A percentile compares a stretch with the other conserved stretches of the same genome.
phyloP scores from a whole-genome alignment of 2,113 vertebrate genomes.

The Petroica traversi region DNA sequence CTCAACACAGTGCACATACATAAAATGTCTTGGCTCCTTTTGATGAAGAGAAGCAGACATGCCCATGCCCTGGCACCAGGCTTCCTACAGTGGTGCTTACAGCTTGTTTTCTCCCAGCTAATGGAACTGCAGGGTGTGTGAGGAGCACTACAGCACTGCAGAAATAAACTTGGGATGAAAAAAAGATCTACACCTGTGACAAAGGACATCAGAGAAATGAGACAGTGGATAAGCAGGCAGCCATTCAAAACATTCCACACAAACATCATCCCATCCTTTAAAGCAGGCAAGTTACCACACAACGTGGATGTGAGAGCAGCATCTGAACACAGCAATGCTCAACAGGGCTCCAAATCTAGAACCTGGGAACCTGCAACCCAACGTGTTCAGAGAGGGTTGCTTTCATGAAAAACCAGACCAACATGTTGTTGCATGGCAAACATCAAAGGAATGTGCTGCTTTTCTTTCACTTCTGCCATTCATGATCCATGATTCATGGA shows the following conservation, averaged over 20 bases:
- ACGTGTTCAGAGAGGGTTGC: fast-evolving
- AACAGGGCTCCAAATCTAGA: neutral
- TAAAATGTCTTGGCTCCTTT: neutral
- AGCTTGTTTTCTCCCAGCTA: neutral
- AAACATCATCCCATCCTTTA: neutral
- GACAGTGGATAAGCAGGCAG: neutral
- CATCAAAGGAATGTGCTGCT: neutral
- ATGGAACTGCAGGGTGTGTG: neutral
- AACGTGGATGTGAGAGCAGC: fast-evolving
- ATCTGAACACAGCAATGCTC: neutral
- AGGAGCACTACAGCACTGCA: neutral
- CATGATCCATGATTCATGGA: neutral
- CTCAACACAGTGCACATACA: neutral
- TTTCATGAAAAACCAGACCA: neutral
- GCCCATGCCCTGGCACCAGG: neutral
- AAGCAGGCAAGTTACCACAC: neutral
- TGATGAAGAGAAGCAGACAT: neutral
- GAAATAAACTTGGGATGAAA: neutral
- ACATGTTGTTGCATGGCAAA: neutral
- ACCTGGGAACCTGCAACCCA: neutral
- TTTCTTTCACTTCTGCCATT: neutral
- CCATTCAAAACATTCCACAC: neutral
- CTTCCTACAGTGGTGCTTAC: fast-evolving
- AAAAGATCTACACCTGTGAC: neutral
- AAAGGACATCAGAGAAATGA: neutral